These are phyloP conservation scores for Pammene fasciana DNA, from an alignment of 2,888 invertebrate genomes.

Conservation along the genomic window DNA sequence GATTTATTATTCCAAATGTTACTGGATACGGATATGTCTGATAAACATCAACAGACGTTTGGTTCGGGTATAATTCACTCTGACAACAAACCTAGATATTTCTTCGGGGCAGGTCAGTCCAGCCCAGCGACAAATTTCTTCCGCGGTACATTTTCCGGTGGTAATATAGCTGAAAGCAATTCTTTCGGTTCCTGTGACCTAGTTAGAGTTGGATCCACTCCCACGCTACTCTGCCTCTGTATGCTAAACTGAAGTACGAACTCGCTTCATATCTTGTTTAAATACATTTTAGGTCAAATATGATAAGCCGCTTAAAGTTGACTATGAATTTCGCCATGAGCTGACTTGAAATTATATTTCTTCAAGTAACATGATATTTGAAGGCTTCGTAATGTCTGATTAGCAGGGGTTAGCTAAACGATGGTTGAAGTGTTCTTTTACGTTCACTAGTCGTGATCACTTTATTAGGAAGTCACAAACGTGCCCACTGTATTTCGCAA, in stretches of 20 bases:
- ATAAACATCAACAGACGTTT: slow-evolving; percentile 48
- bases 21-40: slow-evolving; percentile 45
- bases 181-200: slow-evolving; percentile 38
- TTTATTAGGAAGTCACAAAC: slow-evolving; percentile 66
- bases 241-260: slow-evolving; percentile 18
- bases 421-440: slow-evolving; percentile 45
- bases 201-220: slow-evolving; percentile 31
- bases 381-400: slow-evolving; percentile 42
- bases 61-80: slow-evolving; percentile 52
- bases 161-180: slow-evolving; percentile 38
- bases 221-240: slow-evolving; percentile 27
- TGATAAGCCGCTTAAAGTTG: slow-evolving; percentile 31
- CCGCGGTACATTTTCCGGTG: slow-evolving; percentile 42
- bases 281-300: slow-evolving; percentile 35
- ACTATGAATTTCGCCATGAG: slow-evolving; percentile 27
- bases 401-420: slow-evolving; percentile 42
- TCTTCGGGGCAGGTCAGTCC: slow-evolving; percentile 40
- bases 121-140: slow-evolving; percentile 47
- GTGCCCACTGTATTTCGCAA: slow-evolving; percentile 50
- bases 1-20: slow-evolving; percentile 34
- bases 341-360: slow-evolving; percentile 48
- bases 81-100: slow-evolving; percentile 49
- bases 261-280: slow-evolving; percentile 30
- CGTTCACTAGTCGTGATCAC: slow-evolving; percentile 65
- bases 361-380: slow-evolving; percentile 48